A percentile compares a stretch with the other conserved stretches of the same genome.
Evolutionary conservation across 2,113 vertebrate genomes (phyloP).

Genomic region (Gymnogyps californianus): DNA sequence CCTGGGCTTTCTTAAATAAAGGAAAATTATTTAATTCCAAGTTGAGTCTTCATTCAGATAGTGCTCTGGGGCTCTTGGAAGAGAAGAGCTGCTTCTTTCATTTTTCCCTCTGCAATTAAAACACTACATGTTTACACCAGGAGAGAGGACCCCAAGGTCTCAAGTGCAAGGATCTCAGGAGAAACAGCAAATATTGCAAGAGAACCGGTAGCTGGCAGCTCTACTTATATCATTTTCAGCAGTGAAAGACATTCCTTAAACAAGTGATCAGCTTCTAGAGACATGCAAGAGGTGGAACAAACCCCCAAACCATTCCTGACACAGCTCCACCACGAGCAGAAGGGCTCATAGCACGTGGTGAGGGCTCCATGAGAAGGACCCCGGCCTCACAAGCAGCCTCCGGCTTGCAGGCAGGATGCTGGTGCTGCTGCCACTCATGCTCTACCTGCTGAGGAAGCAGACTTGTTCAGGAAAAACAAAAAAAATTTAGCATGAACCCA

Average conservation of each 20-base stretch:
- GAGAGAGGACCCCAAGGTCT: neutral
- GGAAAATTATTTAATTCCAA: neutral
- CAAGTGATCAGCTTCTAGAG: neutral
- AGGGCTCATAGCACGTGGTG: neutral
- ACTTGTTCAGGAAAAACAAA: neutral
- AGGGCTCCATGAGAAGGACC: neutral
- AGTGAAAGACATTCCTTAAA: conserved; percentile 23
- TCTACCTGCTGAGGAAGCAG: neutral
- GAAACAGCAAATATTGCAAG: neutral
- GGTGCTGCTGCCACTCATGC: neutral
- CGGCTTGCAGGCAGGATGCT: neutral
- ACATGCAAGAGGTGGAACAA: conserved; percentile 6
- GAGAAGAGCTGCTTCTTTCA: neutral
- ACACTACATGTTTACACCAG: neutral
- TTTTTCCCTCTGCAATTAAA: neutral
- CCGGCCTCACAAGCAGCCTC: neutral
- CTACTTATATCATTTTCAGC: neutral
- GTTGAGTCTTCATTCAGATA: neutral
- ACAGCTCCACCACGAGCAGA: neutral
- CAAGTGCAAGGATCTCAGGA: neutral
- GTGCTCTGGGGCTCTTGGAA: neutral
- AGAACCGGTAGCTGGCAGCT: neutral
- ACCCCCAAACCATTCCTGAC: neutral
- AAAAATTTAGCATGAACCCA: neutral
- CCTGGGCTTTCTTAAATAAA: neutral